Conservation (phyloP, 2,888 invertebrate species). For the Diplazon laetatorius region DNA sequence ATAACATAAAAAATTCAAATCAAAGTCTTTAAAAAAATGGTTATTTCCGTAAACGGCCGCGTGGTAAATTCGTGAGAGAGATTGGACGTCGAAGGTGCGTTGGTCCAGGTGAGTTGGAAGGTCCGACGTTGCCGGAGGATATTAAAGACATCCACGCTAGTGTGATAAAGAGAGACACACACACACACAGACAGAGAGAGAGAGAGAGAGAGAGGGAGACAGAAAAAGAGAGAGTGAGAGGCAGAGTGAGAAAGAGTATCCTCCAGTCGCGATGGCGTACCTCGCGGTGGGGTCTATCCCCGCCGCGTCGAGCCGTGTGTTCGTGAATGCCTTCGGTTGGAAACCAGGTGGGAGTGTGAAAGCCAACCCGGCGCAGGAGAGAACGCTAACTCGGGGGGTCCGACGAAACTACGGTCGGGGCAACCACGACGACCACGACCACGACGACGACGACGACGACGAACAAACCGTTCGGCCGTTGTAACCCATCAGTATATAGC, state of each 20-base stretch:
- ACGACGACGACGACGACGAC: slow-evolving; percentile 1
- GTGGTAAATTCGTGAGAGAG: no score
- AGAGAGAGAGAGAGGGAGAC: no score
- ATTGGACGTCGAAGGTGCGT: no score
- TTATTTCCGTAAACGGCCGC: no score
- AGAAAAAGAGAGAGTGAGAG: no score
- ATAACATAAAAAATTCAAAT: no score
- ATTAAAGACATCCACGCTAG: neutral
- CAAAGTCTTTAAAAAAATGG: no score
- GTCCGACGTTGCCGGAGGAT: slow-evolving; percentile 12
- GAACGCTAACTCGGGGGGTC: no score
- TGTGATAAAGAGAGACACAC: no score
- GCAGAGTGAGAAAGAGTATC: neutral
- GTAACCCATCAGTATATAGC: slow-evolving; percentile 8
- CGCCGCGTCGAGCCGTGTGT: slow-evolving; percentile 29
- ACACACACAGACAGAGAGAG: no score
- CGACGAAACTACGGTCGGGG: no score
- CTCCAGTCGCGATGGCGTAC: slow-evolving; percentile 3
- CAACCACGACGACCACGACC: no score
- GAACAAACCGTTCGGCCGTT: neutral
- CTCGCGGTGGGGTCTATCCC: slow-evolving; percentile 47
- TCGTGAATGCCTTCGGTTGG: slow-evolving; percentile 42
- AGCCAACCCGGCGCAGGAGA: slow-evolving; percentile 59
- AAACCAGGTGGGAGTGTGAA: slow-evolving; percentile 63
- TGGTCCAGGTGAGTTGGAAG: slow-evolving; percentile 56